These are phyloP conservation scores for Philotrypesis tridentata DNA, from an alignment of 1,140 invertebrate species.

Conservation along the genomic window DNA sequence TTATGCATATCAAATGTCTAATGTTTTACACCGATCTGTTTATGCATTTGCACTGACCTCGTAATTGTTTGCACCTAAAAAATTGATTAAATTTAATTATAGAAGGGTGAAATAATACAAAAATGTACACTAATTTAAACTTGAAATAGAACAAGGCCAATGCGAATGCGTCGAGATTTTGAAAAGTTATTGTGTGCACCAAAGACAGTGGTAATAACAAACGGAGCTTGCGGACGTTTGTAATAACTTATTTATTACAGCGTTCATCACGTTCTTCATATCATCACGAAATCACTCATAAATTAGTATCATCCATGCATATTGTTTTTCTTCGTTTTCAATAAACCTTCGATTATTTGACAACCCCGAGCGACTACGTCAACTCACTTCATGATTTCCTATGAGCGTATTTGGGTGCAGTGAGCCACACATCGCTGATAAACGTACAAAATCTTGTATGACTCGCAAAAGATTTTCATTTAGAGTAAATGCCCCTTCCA, in stretches of 20 bases:
- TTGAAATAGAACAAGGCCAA: not conserved
- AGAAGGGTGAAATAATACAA: not conserved
- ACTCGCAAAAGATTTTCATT: constrained; percentile 23
- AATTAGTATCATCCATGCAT: constrained; percentile 39
- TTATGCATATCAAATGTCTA: not conserved
- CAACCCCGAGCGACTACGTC: not conserved
- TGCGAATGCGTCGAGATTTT: not conserved
- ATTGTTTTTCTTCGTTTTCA: constrained; percentile 10
- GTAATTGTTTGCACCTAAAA: not conserved
- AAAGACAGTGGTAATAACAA: constrained; percentile 30
- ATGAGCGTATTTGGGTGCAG: not conserved
- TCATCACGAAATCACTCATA: constrained; percentile 33
- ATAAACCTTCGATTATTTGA: constrained; percentile 5
- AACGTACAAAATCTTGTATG: constrained; percentile 31
- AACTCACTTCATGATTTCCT: not conserved
- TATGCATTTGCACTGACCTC: constrained; percentile 11
- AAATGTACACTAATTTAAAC: not conserved
- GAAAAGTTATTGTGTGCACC: constrained; percentile 23
- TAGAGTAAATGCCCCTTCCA: constrained; percentile 13
- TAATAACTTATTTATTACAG: constrained; percentile 50
- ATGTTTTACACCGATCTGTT: not conserved
- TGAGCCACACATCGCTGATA: not conserved
- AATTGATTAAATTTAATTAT: not conserved
- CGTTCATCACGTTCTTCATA: constrained; percentile 31
- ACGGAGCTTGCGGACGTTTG: constrained; percentile 29